Percentiles rank a stretch among this genome's conserved stretches.
Conservation (phyloP, 2,797 vertebrate genomes). For the Telmatherina bonti region DNA sequence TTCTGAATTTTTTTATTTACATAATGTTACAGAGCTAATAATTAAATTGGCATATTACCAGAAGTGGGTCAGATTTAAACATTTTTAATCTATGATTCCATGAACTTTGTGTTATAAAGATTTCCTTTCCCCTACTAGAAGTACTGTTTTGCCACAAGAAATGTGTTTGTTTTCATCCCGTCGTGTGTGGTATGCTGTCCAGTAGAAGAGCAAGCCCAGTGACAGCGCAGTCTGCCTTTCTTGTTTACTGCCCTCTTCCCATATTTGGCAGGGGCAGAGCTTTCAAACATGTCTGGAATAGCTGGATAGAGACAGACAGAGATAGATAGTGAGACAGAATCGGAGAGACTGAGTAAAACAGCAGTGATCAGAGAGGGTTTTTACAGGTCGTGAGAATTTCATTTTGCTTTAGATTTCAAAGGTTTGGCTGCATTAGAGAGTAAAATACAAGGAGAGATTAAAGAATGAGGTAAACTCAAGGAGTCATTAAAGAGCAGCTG, state of each 20-base stretch:
- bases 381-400: not conserved
- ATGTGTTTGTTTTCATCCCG: constrained; percentile 3
- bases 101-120: not conserved
- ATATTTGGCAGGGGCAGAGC: constrained; percentile 88
- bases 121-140: constrained; percentile 14
- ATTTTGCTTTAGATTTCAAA: not conserved
- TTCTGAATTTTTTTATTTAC: not conserved
- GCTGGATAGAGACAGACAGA: constrained; percentile 69
- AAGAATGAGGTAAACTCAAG: constrained; percentile 23
- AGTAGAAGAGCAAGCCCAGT: constrained; percentile 50
- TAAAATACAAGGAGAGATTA: constrained; percentile 4
- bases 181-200: constrained; percentile 35
- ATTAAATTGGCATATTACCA: no score
- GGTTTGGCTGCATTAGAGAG: constrained; percentile 16
- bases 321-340: constrained; percentile 41
- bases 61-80: not conserved
- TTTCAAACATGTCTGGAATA: constrained; percentile 84
- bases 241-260: constrained; percentile 82
- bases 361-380: not conserved
- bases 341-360: constrained; percentile 4
- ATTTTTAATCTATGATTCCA: not conserved
- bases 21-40: not conserved
- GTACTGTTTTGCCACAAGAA: constrained; percentile 15
- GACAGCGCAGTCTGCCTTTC: constrained; percentile 57
- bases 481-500: constrained; percentile 19